A percentile compares a stretch with the other conserved stretches of the same genome.
Evolutionary conservation across 2,797 vertebrate species (phyloP).

Genomic region (Hyperoplus immaculatus): DNA sequence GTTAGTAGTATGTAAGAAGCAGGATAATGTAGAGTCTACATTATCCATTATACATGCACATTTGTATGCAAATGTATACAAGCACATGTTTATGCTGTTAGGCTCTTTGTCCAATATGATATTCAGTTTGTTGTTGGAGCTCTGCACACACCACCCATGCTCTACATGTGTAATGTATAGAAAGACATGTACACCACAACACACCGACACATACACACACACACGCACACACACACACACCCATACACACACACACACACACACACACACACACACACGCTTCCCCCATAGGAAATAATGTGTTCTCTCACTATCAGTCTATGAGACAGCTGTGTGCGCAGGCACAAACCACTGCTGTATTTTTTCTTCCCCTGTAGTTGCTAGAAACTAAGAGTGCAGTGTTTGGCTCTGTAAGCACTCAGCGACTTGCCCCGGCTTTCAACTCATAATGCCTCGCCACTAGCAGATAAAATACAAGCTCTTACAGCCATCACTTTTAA

Average conservation of each 20-base stretch:
- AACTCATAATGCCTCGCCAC: slow-evolving; percentile 62
- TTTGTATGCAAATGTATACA: slow-evolving; percentile 10
- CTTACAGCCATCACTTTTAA: slow-evolving; percentile 60
- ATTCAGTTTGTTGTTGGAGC: slow-evolving; percentile 3
- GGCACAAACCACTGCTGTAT: slow-evolving; percentile 13
- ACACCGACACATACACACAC: neutral
- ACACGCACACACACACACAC: neutral
- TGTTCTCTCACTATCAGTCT: slow-evolving; percentile 28
- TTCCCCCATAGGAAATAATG: neutral
- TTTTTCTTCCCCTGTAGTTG: slow-evolving; percentile 37
- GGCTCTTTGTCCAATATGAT: neutral
- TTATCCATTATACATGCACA: neutral
- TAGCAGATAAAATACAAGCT: slow-evolving; percentile 52
- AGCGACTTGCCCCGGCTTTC: slow-evolving; percentile 48
- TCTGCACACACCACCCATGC: neutral
- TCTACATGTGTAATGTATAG: neutral
- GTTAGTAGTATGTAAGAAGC: no score
- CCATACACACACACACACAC: neutral
- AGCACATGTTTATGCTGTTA: neutral
- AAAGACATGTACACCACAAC: neutral
- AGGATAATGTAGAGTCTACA: no score
- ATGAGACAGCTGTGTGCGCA: slow-evolving; percentile 35
- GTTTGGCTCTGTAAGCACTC: slow-evolving; percentile 65
- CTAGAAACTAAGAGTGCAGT: slow-evolving; percentile 52
- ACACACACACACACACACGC: neutral